Conservation (phyloP, 2,797 vertebrate species). For the Neomorphus geoffroyi region DNA sequence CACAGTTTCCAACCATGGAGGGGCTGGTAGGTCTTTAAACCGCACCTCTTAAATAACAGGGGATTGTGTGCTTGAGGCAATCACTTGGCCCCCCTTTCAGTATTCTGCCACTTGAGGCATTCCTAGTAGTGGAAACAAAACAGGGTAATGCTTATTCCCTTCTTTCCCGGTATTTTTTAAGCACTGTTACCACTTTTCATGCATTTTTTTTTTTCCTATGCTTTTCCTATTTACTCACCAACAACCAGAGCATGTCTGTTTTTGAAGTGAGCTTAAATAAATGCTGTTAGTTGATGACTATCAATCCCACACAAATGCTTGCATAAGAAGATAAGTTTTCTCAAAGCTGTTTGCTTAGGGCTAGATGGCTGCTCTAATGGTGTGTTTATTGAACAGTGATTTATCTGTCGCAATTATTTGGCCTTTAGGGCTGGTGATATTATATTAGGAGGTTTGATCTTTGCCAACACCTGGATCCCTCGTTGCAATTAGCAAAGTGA, state of each 20-base stretch:
- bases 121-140: background rate
- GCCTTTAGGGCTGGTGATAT: background rate
- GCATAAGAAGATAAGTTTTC: constrained; percentile 46
- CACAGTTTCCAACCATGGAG: background rate
- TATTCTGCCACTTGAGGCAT: background rate
- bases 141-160: background rate
- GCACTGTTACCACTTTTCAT: background rate
- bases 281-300: constrained; percentile 25
- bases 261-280: constrained; percentile 23
- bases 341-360: constrained; percentile 33
- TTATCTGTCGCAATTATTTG: constrained; percentile 59
- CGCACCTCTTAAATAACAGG: background rate
- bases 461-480: constrained; percentile 22
- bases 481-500: constrained; percentile 35
- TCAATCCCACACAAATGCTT: constrained; percentile 31
- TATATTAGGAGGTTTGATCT: constrained; percentile 22
- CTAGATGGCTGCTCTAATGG: background rate
- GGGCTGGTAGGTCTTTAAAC: background rate
- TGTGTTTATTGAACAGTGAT: constrained; percentile 41
- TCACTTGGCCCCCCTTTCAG: background rate
- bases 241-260: background rate
- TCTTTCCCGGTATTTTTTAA: background rate
- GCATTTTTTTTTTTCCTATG: background rate
- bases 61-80: background rate
- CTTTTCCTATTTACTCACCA: constrained; percentile 7